Base-by-base conservation (phyloP, 2,888 invertebrate species). In the Drosophila macrothrix region DNA sequence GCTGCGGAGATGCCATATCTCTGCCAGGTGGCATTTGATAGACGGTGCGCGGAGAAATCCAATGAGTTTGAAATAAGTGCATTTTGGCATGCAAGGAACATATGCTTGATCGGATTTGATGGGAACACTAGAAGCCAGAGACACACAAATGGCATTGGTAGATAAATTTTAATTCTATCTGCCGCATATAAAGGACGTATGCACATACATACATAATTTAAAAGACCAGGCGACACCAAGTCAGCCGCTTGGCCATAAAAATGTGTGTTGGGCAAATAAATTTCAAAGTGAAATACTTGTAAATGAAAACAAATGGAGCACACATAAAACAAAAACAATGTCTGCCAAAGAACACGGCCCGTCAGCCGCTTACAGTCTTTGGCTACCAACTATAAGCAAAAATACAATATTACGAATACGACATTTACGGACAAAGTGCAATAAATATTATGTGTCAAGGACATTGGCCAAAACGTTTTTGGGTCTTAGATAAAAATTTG, bases 251-350 rank as follows among this genome's bases (percentile, higher is more conserved):
- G 84, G 90, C 87, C 88, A 88, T 88, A 88, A 88, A 88, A 90
- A 88, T 88, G 87, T 85, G 85, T 85, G 84, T 65, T 76, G 73
- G 73, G 73, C 74, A 88, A 89, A 88, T 89, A 88, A 88, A 88
- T 88, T 88, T 62, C 84, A 82, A 85, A 90, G 88, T 81, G 90
- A 89, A 88, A 88, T 88, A 88, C 88, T 90, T 88, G 90, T 88
- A 89, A 88, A 88, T 88, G 87, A 88, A 88, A 88, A 88, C 90
- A 88, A 88, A 88, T 88, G 89, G 87, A 75, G 68, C 76, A 70
- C 67, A 70, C 50, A 60, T 25, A 43, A 68, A 54, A 46, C 74
- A 68, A 71, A 58, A 69, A 82, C 83, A 83, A 79, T 79, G 73
- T 77, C 77, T 80, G 80, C 68, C 41, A 68, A 70, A 61, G 80